Evolutionary conservation across 2,113 vertebrate genomes (phyloP), one percentile per base, ranked within the genome.

Genomic region (Poeciliopsis prolifica): DNA sequence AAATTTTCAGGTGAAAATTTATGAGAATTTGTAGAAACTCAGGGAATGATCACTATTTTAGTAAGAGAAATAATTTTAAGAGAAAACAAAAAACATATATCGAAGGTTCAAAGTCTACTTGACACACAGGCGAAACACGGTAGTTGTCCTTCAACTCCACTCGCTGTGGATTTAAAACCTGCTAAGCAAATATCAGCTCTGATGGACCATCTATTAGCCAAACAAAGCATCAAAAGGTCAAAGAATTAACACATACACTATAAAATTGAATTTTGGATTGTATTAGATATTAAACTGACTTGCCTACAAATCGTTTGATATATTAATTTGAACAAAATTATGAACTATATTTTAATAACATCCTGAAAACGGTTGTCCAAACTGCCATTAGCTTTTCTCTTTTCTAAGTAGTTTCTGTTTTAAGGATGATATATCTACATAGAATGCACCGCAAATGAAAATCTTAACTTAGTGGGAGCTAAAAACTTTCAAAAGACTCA

Each of bases 81-180:
- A 29, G 13, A 31, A 3, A 31, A 29, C 31, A 63, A 58, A 24
- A 63, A 63, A 29, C 28, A 33, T 31, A 29, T 63, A 4, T 64
- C 29, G 8, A 19, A 42, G 3, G 68, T 86, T 42, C 78, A 87
- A 86, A 88, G 88, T 79, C 77, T 75, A 68, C 17, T 65, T 65
- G 35, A 63, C 67, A 37, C 3, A 42, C 37, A 10, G n/a, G 31
- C 37, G 58, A 74, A 68, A 74, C 42, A 71, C 63, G 70, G 61
- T n/a, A n/a, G 22, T n/a, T n/a, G n/a, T 60, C 80, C 87, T 89
- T 85, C 54, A 86, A 82, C 85, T 44, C 26, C 4, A n/a, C 51
- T 58, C 13, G 60, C 9, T 35, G 65, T 14, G 72, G 30, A 65
- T 63, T 29, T 48, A 77, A 78, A 31, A 33, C 28, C 33, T 64